These are phyloP conservation scores for Otis tarda DNA, from an alignment of 2,113 vertebrate species.

Conservation along the genomic window DNA sequence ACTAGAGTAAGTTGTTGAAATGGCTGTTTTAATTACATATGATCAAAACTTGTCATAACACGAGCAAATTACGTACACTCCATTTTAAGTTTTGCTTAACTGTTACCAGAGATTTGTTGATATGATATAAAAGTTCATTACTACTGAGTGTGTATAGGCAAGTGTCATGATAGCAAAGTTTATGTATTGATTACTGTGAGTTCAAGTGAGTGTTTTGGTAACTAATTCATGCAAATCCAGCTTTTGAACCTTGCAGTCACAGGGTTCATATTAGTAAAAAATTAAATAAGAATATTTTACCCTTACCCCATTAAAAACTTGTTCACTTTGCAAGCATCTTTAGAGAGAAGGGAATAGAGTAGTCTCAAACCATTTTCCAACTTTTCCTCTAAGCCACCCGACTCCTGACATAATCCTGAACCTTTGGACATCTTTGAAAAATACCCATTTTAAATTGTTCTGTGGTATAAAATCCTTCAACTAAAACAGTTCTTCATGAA, in stretches of 20 bases:
- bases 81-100: slow-evolving; percentile 70
- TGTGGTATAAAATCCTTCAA: slow-evolving; percentile 61
- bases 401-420: slow-evolving; percentile 24
- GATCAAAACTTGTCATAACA: slow-evolving; percentile 71
- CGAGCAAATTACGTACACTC: slow-evolving; percentile 64
- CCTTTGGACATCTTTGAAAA: slow-evolving; percentile 36
- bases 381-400: slow-evolving; percentile 36
- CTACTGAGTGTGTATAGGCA: slow-evolving; percentile 73
- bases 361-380: slow-evolving; percentile 16
- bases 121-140: slow-evolving; percentile 67
- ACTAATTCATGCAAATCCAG: slow-evolving; percentile 57
- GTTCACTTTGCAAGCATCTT: slow-evolving; percentile 25
- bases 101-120: slow-evolving; percentile 70
- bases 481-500: slow-evolving; percentile 54
- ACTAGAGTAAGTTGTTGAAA: slow-evolving; percentile 78
- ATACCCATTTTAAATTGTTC: slow-evolving; percentile 38
- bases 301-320: not conserved
- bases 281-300: slow-evolving; percentile 51
- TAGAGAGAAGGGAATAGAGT: slow-evolving; percentile 39
- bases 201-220: slow-evolving; percentile 70
- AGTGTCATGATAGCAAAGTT: slow-evolving; percentile 69
- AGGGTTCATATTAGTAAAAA: slow-evolving; percentile 49
- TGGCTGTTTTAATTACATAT: slow-evolving; percentile 77
- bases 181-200: slow-evolving; percentile 64
- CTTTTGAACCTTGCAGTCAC: slow-evolving; percentile 56